These are phyloP conservation scores for Eupithecia inturbata DNA, from an alignment of 2,888 invertebrate genomes.

Conservation along the genomic window DNA sequence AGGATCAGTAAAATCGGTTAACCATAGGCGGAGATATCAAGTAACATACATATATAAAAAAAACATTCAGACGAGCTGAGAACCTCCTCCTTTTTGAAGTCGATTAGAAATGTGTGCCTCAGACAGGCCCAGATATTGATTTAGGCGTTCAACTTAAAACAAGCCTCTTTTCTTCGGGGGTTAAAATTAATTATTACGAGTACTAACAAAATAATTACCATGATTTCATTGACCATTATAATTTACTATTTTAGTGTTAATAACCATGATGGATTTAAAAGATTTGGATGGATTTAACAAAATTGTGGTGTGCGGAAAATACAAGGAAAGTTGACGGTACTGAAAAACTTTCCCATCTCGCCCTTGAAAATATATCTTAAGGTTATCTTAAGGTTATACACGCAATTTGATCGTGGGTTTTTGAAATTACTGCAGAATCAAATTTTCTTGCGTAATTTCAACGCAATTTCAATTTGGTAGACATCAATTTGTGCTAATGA, in stretches of 20 bases:
- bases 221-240: too few relatives aligned
- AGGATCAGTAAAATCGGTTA: too few relatives aligned
- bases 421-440: neutral
- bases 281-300: too few relatives aligned
- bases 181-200: too few relatives aligned
- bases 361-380: neutral
- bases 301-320: neutral
- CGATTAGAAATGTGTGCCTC: too few relatives aligned
- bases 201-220: too few relatives aligned
- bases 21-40: too few relatives aligned
- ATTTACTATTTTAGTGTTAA: too few relatives aligned
- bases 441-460: conserved; percentile 1
- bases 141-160: neutral
- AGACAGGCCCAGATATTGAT: neutral
- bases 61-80: too few relatives aligned
- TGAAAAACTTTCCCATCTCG: neutral
- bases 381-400: conserved; percentile 4
- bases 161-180: neutral
- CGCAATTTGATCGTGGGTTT: neutral
- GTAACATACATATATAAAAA: too few relatives aligned
- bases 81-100: too few relatives aligned
- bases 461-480: neutral
- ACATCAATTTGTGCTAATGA: neutral
- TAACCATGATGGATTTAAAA: too few relatives aligned
- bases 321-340: neutral